phyloP scores from a whole-genome alignment of 2,113 vertebrate species.

The Oplegnathus fasciatus region DNA sequence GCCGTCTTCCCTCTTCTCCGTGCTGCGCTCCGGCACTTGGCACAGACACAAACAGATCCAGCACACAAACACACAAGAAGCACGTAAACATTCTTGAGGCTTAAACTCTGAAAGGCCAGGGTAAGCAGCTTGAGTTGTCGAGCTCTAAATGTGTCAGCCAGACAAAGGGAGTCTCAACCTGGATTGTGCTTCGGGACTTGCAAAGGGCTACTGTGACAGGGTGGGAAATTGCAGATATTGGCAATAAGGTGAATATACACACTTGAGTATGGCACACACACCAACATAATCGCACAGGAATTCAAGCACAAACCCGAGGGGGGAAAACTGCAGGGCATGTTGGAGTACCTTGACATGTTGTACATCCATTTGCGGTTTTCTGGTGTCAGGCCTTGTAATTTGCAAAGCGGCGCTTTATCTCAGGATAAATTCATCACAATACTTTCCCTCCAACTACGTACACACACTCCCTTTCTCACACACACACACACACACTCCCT shows the following conservation, averaged over 20 bases:
- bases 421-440: slow-evolving; percentile 47
- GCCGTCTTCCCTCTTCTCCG: slow-evolving; percentile 31
- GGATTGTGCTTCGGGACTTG: slow-evolving; percentile 57
- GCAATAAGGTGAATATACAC: slow-evolving; percentile 49
- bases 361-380: slow-evolving; percentile 45
- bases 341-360: neutral
- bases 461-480: neutral
- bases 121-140: slow-evolving; percentile 74
- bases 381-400: slow-evolving; percentile 57
- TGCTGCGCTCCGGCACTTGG: slow-evolving; percentile 31
- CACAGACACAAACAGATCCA: slow-evolving; percentile 41
- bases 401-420: slow-evolving; percentile 58
- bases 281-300: slow-evolving; percentile 14
- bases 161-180: slow-evolving; percentile 66
- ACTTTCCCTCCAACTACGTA: neutral
- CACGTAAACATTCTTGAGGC: slow-evolving; percentile 66
- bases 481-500: slow-evolving; percentile 19
- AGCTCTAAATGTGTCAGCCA: slow-evolving; percentile 64
- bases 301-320: slow-evolving; percentile 1
- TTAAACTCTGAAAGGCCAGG: slow-evolving; percentile 70
- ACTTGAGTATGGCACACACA: slow-evolving; percentile 19
- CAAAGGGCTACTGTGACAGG: slow-evolving; percentile 43
- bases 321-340: neutral
- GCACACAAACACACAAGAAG: slow-evolving; percentile 33
- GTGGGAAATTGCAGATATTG: slow-evolving; percentile 51